phyloP scores from a whole-genome alignment of 1,140 invertebrate species.

The Leptonema lineaticorne region DNA sequence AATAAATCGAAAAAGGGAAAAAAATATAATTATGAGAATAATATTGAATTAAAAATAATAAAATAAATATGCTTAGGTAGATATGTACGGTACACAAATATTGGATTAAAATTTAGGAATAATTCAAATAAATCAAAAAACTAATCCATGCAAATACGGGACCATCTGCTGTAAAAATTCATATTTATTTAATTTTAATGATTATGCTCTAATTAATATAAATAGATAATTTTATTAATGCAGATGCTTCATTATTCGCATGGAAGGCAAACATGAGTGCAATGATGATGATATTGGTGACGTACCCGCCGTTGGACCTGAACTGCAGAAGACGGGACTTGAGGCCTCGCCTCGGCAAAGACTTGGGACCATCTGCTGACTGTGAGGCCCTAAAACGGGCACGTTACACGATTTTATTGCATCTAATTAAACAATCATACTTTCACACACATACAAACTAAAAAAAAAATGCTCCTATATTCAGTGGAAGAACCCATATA shows the following conservation, averaged over 20 bases:
- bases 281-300: constrained; percentile 39
- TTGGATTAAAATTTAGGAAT: neutral
- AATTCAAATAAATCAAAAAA: neutral
- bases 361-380: constrained; percentile 76
- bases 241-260: neutral
- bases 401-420: constrained; percentile 38
- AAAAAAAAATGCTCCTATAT: no score
- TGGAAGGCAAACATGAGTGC: neutral
- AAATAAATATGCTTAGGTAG: no score
- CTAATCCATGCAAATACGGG: neutral
- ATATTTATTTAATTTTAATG: neutral
- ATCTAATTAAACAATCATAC: constrained; percentile 40
- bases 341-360: constrained; percentile 79
- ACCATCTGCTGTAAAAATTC: neutral
- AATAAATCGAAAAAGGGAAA: neutral
- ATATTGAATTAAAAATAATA: no score
- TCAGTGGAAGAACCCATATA: no score
- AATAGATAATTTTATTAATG: neutral
- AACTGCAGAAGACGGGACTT: constrained; percentile 87
- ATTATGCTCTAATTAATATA: neutral
- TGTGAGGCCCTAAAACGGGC: constrained; percentile 52
- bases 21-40: no score
- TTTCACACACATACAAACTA: neutral
- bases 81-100: neutral
- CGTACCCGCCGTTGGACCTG: constrained; percentile 83